Conservation (phyloP, 1,140 invertebrate species). For the Metopolophium dirhodum region DNA sequence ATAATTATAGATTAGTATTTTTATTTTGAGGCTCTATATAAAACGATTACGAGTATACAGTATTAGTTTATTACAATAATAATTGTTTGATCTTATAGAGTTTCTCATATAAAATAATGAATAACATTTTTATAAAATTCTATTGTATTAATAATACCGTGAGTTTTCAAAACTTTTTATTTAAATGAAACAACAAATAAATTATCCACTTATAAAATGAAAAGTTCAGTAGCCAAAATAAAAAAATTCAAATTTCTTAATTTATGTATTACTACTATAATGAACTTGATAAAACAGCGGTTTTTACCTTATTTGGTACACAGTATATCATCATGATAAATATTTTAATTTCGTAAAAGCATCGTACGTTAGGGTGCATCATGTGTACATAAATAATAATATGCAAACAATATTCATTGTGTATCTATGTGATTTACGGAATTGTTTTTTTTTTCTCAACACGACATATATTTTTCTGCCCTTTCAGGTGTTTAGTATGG, state of each 20-base stretch:
- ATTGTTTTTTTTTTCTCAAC: conserved; percentile 38
- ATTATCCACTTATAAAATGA: background rate
- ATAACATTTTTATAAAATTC: background rate
- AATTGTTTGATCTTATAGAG: background rate
- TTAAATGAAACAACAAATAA: background rate
- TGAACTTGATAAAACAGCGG: background rate
- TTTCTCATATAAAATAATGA: background rate
- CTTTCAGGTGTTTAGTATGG: conserved; percentile 73
- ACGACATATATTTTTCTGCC: conserved; percentile 35
- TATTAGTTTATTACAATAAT: background rate
- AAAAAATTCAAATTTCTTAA: background rate
- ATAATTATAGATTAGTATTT: background rate
- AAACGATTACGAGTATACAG: background rate
- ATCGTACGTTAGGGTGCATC: background rate
- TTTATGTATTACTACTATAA: background rate
- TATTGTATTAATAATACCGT: background rate
- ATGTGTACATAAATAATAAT: conserved; percentile 20
- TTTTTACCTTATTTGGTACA: background rate
- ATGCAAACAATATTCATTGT: conserved; percentile 28
- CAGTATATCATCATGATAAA: background rate
- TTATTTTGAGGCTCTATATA: background rate
- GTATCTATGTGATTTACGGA: background rate
- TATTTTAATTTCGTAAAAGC: background rate
- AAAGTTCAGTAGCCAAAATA: background rate
- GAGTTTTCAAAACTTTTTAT: background rate